Conservation (phyloP, 2,797 vertebrate genomes). For the Cirrhinus mrigala region DNA sequence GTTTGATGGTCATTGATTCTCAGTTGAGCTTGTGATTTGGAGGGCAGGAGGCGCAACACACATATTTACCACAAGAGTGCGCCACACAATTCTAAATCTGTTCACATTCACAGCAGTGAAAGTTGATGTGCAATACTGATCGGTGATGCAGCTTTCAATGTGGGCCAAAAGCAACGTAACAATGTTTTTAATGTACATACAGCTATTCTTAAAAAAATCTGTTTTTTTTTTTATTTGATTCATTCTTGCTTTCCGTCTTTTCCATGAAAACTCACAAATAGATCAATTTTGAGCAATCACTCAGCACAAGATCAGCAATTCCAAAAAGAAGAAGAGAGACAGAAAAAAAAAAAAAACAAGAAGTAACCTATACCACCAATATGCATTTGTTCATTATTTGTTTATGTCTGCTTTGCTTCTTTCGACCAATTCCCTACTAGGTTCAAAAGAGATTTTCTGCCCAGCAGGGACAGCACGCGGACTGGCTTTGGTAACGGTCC, state of each 20-base stretch:
- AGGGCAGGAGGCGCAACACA: slow-evolving; percentile 57
- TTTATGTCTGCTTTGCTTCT: slow-evolving; percentile 41
- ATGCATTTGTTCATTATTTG: slow-evolving; percentile 63
- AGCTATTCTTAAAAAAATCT: neutral
- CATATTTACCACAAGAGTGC: slow-evolving; percentile 73
- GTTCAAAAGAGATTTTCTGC: slow-evolving; percentile 61
- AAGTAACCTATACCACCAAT: slow-evolving; percentile 23
- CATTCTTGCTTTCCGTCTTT: neutral
- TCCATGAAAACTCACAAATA: neutral
- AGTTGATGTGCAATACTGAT: neutral
- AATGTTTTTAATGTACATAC: neutral
- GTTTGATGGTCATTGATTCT: neutral
- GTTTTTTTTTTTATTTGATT: slow-evolving; percentile 1
- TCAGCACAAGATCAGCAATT: neutral
- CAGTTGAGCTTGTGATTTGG: slow-evolving; percentile 65
- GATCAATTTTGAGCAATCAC: neutral
- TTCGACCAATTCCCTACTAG: slow-evolving; percentile 65
- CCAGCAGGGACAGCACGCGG: slow-evolving; percentile 56
- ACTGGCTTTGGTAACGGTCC: slow-evolving; percentile 40
- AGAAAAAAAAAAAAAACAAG: neutral
- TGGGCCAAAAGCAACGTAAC: neutral
- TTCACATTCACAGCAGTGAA: neutral
- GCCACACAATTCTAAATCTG: slow-evolving; percentile 72
- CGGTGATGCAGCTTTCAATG: neutral
- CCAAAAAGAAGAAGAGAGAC: no score